Percentiles rank a stretch among this genome's conserved stretches.
Evolutionary conservation across 2,797 vertebrate genomes (phyloP).

Genomic region (Cyprinella venusta): DNA sequence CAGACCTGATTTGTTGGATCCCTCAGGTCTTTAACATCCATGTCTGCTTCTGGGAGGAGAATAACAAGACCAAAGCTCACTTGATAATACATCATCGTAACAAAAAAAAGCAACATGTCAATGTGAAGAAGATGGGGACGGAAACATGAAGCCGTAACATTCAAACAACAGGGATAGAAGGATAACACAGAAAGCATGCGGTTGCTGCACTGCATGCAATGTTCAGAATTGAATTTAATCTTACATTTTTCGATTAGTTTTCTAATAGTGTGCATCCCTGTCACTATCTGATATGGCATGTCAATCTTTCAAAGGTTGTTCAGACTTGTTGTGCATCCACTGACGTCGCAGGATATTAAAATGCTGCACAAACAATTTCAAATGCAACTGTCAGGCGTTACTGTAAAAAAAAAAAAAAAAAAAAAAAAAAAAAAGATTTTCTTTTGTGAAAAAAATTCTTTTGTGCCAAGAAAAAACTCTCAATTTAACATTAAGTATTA

Average conservation of each 20-base stretch:
- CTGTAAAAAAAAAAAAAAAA: no score
- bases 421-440: no score
- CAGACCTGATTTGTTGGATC: slow-evolving; percentile 57
- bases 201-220: not conserved
- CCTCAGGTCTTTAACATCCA: slow-evolving; percentile 67
- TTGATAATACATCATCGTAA: not conserved
- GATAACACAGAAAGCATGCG: slow-evolving; percentile 1
- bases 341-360: not conserved
- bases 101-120: not conserved
- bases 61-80: not conserved
- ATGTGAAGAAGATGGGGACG: not conserved
- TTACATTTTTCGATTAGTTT: not conserved
- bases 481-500: not conserved
- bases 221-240: not conserved
- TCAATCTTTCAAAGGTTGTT: not conserved
- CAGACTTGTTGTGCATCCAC: not conserved
- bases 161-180: not conserved
- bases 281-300: not conserved
- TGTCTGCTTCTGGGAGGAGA: slow-evolving; percentile 70
- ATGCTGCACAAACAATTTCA: not conserved
- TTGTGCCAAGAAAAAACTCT: not conserved
- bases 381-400: not conserved
- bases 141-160: not conserved
- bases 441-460: not conserved
- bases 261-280: not conserved